Percentiles rank a stretch among this genome's conserved stretches.
phyloP scores from a whole-genome alignment of 2,797 vertebrate species.

The Myotis myotis region DNA sequence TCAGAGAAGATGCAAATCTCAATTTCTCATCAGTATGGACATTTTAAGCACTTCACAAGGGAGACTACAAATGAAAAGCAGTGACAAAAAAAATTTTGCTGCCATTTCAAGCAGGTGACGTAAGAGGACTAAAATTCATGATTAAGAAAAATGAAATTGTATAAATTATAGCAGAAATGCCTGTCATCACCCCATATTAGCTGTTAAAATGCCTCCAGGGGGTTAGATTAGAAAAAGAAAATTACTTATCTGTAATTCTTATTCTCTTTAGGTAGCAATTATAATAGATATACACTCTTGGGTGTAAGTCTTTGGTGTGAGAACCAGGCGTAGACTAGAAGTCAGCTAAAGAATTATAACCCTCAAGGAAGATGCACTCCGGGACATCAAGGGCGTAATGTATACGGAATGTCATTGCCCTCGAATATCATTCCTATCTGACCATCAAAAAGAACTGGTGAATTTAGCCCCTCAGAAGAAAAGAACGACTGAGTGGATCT shows the following conservation, averaged over 20 bases:
- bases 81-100: background rate
- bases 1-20: slow-evolving; percentile 34
- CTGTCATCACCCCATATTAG: slow-evolving; percentile 84
- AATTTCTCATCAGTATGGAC: slow-evolving; percentile 15
- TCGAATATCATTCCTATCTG: slow-evolving; percentile 68
- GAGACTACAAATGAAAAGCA: slow-evolving; percentile 8
- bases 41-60: slow-evolving; percentile 32
- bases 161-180: slow-evolving; percentile 88
- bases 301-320: slow-evolving; percentile 82
- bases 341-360: slow-evolving; percentile 81
- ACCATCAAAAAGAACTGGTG: slow-evolving; percentile 59
- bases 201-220: slow-evolving; percentile 85
- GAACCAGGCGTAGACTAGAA: slow-evolving; percentile 78
- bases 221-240: slow-evolving; percentile 87
- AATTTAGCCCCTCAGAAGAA: slow-evolving; percentile 69
- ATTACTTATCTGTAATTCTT: slow-evolving; percentile 86
- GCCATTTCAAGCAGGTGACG: slow-evolving; percentile 80
- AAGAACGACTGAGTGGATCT: slow-evolving; percentile 62
- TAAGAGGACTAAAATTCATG: slow-evolving; percentile 83
- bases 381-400: slow-evolving; percentile 74
- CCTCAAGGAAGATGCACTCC: slow-evolving; percentile 73
- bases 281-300: slow-evolving; percentile 85
- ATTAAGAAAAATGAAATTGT: slow-evolving; percentile 88
- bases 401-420: slow-evolving; percentile 74
- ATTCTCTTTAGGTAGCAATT: slow-evolving; percentile 82